Conservation (phyloP, 2,797 vertebrate species). For the Apogon hyalosoma region DNA sequence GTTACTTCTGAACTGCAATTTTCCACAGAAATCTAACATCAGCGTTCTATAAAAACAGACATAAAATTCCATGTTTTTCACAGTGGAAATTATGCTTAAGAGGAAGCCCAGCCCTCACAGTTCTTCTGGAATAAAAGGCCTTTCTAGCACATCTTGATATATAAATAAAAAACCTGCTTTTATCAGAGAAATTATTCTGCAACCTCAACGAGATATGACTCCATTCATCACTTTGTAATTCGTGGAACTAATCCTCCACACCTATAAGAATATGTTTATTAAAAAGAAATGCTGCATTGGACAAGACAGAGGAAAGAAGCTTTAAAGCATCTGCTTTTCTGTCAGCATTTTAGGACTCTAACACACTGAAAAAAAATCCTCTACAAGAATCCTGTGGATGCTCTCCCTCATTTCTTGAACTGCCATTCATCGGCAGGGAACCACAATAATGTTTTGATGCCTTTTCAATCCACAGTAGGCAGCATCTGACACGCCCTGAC, state of each 20-base stretch:
- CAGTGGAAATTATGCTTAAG: conserved; percentile 26
- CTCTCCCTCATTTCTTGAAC: conserved; percentile 26
- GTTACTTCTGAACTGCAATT: conserved; percentile 22
- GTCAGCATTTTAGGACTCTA: conserved; percentile 16
- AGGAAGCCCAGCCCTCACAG: conserved; percentile 41
- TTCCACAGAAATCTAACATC: conserved; percentile 1
- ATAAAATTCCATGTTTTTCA: conserved; percentile 46
- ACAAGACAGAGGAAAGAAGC: conserved; percentile 23
- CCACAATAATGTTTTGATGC: conserved; percentile 53
- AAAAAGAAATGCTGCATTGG: conserved; percentile 21
- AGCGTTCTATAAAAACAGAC: conserved; percentile 27
- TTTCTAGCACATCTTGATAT: conserved; percentile 47
- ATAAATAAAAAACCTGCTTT: conserved; percentile 41
- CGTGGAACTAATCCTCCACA: conserved; percentile 62
- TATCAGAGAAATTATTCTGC: conserved; percentile 54
- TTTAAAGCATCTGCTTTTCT: conserved; percentile 8
- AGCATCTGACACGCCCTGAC: conserved; percentile 39
- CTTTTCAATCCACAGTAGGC: conserved; percentile 37
- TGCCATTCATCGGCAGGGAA: conserved; percentile 38
- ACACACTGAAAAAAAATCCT: conserved; percentile 1
- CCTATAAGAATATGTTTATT: conserved; percentile 49
- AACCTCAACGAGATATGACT: conserved; percentile 54
- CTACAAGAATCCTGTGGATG: conserved; percentile 19
- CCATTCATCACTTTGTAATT: conserved; percentile 62
- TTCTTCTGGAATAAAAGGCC: conserved; percentile 45